Evolutionary conservation across 2,113 vertebrate genomes (phyloP), one percentile per base, ranked within the genome.

Genomic region (Oncorhynchus kisutch): DNA sequence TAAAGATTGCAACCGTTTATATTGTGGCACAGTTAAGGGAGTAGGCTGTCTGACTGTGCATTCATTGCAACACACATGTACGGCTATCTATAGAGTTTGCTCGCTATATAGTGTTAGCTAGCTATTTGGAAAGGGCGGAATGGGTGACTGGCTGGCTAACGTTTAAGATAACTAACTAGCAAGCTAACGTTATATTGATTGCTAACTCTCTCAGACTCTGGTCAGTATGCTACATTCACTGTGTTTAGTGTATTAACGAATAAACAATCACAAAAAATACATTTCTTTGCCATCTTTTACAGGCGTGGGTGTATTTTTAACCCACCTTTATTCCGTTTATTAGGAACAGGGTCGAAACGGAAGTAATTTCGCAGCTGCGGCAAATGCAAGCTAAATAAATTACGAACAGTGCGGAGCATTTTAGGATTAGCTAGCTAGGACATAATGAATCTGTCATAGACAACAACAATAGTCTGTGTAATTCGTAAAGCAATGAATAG

Each of bases 351-450:
- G 60, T 80, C 65, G 48, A 85, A 89, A 87, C 90, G 91, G 90
- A 93, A 93, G 93, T 94, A 84, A 83, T 75, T 84, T 82, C 75
- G 18, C 12, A 74, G 74, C 73, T 73, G 84, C 81, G 79, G 22
- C 78, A 82, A 70, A 67, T 79, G 79, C 84, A 64, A n/a, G 39
- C 34, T 27, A 74, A 54, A 1, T 45, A 11, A 45, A 11, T 11
- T 45, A 9, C 39, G 9, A 45, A 45, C 2, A 45, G 39, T 12
- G 39, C 9, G 39, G 39, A 45, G 2, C 39, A 45, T 45, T 45
- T 45, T 2, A 45, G 39, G 39, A 45, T 45, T 45, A 11, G 39
- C 9, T 45, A 45, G 39, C 39, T 45, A 12, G 39, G 39, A 45
- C 9, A 65, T 4, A 13, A n/a, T 22, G n/a, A 16, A 9, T 3